A percentile compares a stretch with the other conserved stretches of the same genome.
Evolutionary conservation across 1,140 invertebrate species (phyloP).

Genomic region (Drosophila elegans): DNA sequence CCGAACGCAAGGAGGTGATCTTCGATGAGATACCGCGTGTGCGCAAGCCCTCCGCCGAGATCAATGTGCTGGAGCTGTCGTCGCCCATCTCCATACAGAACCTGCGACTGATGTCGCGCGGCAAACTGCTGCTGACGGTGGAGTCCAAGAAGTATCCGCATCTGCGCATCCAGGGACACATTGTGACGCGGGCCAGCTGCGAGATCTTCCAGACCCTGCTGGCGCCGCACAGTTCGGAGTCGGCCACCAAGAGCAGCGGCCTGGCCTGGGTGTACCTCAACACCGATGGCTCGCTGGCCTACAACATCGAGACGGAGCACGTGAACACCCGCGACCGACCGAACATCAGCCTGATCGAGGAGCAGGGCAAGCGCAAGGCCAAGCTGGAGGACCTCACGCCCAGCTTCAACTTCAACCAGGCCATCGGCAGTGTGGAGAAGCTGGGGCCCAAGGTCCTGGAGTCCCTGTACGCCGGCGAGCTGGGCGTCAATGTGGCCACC

Average conservation of each 20-base stretch:
- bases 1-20: constrained; percentile 89
- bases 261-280: constrained; percentile 93
- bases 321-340: constrained; percentile 86
- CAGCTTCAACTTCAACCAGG: constrained; percentile 87
- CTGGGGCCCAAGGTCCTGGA: constrained; percentile 90
- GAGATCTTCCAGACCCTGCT: constrained; percentile 92
- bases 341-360: constrained; percentile 89
- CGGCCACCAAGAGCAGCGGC: constrained; percentile 86
- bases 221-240: constrained; percentile 85
- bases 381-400: constrained; percentile 90
- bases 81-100: constrained; percentile 90
- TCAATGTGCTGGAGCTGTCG: constrained; percentile 90
- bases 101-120: constrained; percentile 89
- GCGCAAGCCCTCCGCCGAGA: constrained; percentile 89
- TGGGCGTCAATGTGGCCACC: constrained; percentile 90
- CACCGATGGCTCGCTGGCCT: constrained; percentile 89
- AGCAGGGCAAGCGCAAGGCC: constrained; percentile 88
- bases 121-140: constrained; percentile 89
- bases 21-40: constrained; percentile 88
- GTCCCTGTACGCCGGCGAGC: constrained; percentile 91
- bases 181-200: constrained; percentile 90
- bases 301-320: constrained; percentile 88
- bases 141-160: constrained; percentile 88
- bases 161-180: constrained; percentile 88
- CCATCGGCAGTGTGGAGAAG: constrained; percentile 89